Conservation (phyloP, 2,888 invertebrate species). For the Drosophila percnosoma region DNA sequence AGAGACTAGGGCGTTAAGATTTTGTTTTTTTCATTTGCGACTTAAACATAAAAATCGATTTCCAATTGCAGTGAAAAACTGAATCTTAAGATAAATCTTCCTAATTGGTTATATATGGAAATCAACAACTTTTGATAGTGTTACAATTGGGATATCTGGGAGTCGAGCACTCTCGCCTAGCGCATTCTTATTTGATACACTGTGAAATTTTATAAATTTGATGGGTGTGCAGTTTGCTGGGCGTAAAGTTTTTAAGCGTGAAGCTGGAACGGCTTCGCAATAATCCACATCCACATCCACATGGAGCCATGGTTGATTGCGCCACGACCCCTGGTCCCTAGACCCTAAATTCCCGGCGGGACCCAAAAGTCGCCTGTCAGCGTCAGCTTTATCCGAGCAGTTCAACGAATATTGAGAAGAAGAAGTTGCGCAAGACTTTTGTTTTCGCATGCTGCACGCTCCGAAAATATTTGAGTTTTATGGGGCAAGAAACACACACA, state of each 20-base stretch:
- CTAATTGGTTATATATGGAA: not conserved
- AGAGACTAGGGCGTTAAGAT: not conserved
- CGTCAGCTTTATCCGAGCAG: slow-evolving; percentile 41
- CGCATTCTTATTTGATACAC: slow-evolving; percentile 10
- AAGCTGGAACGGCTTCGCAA: slow-evolving; percentile 58
- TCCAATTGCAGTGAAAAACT: not conserved
- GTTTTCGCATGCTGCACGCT: slow-evolving; percentile 22
- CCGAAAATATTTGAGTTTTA: slow-evolving; percentile 53
- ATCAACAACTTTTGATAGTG: not conserved
- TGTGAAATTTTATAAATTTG: slow-evolving; percentile 58
- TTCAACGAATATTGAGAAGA: slow-evolving; percentile 33
- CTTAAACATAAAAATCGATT: not conserved
- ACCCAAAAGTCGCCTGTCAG: slow-evolving; percentile 44
- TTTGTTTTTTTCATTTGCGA: not conserved
- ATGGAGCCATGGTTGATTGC: slow-evolving; percentile 70
- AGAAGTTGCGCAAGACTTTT: slow-evolving; percentile 27
- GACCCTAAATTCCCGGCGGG: slow-evolving; percentile 10
- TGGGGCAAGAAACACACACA: slow-evolving; percentile 30
- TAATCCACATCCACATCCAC: slow-evolving; percentile 74
- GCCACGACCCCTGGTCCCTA: not conserved
- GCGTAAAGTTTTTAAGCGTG: slow-evolving; percentile 67
- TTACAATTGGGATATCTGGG: not conserved
- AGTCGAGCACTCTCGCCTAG: not conserved
- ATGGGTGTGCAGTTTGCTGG: slow-evolving; percentile 56
- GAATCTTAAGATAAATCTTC: not conserved